Conservation (phyloP, 2,888 invertebrate species). For the Diarsia mendica region DNA sequence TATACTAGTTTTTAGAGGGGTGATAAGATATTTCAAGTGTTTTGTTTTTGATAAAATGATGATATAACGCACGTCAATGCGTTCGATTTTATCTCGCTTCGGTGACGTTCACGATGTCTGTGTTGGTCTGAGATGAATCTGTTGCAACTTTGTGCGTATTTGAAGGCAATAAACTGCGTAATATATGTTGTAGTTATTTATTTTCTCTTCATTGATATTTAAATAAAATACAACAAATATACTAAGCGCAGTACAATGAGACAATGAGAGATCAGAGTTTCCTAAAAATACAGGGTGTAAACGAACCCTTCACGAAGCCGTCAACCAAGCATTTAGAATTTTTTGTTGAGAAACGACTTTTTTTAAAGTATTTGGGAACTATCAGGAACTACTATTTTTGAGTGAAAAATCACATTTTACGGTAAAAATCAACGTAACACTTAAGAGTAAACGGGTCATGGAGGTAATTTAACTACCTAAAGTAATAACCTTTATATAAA, state of each 20-base stretch:
- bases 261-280: too few relatives aligned
- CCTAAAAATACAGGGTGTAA: too few relatives aligned
- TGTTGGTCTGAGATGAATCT: slow-evolving; percentile 22
- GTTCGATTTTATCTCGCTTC: slow-evolving; percentile 5
- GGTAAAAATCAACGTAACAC: too few relatives aligned
- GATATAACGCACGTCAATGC: slow-evolving; percentile 19
- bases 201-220: background rate
- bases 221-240: background rate
- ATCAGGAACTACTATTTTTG: too few relatives aligned
- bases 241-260: background rate
- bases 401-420: too few relatives aligned
- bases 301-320: too few relatives aligned
- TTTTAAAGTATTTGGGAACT: too few relatives aligned
- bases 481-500: too few relatives aligned
- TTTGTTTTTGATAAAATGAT: slow-evolving; percentile 50
- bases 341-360: too few relatives aligned
- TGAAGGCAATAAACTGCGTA: background rate
- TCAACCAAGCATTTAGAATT: too few relatives aligned
- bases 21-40: slow-evolving; percentile 62
- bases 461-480: too few relatives aligned
- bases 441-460: too few relatives aligned
- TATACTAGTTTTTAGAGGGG: slow-evolving; percentile 45
- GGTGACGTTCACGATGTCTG: background rate
- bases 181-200: background rate
- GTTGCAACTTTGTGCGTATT: slow-evolving; percentile 12